Conservation (phyloP, 2,888 invertebrate species). For the Andrena bucephala region DNA sequence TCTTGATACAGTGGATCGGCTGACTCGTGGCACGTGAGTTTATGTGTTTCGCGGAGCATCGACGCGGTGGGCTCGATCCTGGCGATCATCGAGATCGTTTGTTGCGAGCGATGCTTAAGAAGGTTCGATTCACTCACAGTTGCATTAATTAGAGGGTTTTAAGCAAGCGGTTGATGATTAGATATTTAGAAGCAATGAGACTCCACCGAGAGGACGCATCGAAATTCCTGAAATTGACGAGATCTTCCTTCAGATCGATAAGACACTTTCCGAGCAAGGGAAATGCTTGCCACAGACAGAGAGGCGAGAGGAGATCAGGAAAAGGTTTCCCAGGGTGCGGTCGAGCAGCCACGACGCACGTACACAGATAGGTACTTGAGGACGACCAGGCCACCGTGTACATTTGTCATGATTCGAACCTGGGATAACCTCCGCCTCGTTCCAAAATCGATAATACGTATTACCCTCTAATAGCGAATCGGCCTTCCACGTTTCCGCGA, state of each 20-base stretch:
- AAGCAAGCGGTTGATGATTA: too few species aligned
- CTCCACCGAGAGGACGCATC: neutral
- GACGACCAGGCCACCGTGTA: slow-evolving; percentile 31
- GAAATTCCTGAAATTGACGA: neutral
- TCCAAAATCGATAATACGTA: slow-evolving; percentile 74
- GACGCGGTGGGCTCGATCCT: neutral
- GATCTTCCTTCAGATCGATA: neutral
- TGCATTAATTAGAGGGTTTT: neutral
- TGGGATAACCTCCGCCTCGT: slow-evolving; percentile 68
- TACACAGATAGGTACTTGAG: slow-evolving; percentile 9
- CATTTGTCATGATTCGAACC: slow-evolving; percentile 71
- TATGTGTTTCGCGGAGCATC: slow-evolving; percentile 6
- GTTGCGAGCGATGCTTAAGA: neutral
- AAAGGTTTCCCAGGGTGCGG: slow-evolving; percentile 57
- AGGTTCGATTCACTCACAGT: neutral
- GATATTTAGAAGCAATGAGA: neutral
- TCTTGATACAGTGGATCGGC: slow-evolving; percentile 35
- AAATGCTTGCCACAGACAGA: slow-evolving; percentile 27
- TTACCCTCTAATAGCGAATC: slow-evolving; percentile 74
- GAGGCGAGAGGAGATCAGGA: slow-evolving; percentile 36
- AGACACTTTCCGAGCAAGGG: slow-evolving; percentile 17
- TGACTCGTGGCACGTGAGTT: slow-evolving; percentile 35
- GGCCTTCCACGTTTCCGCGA: slow-evolving; percentile 50
- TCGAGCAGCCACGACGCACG: slow-evolving; percentile 27
- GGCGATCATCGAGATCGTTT: neutral